Base-by-base conservation (phyloP, 2,797 vertebrate species). In the Oreochromis grahami region DNA sequence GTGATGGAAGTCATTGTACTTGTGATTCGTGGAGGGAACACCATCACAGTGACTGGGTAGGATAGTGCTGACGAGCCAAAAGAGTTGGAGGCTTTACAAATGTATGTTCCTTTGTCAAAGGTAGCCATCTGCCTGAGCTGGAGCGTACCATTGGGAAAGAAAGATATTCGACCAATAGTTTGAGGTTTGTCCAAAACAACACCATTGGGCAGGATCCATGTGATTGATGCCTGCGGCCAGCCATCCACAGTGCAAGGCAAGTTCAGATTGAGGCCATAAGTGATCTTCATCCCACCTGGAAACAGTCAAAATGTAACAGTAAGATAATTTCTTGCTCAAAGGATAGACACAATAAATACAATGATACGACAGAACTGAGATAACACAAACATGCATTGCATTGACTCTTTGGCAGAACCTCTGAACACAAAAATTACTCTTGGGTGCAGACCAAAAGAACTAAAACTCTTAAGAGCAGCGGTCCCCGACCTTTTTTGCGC, bases 161-260 rank as follows among this genome's bases (percentile, higher is more conserved):
- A 89, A 63, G 93, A 89, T 52, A 96, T 76, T 77, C 95, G 92
- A 48, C 96, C 96, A 70, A 91, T 82, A 32, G 88, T 92, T 50
- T 96, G 96, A 76, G 96, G 94, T 87, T 95, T 96, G 84, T 96
- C 94, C 77, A 97, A 78, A 76, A 96, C 82, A 17, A 95, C 82
- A 53, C 97, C 95, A 74, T 96, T 97, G 56, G 97, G 96, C 36
- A 97, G 90, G 12, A 94, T 96, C 96, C 97, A 97, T 56, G 91
- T 90, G 60, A 97, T 90, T 11, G 92, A 89, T 76, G 95, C 94
- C 74, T 95, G 94, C 1, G 96, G 96, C 96, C 96, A 97, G 21
- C 96, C 93, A 53, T 97, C 96, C 58, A 94, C 95, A 24, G 86
- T 86, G 81, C 97, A 97, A 34, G 94, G 96, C 79, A 97, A 87